Evolutionary conservation across 2,888 invertebrate species (phyloP).

Genomic region (Incurvaria masculella): DNA sequence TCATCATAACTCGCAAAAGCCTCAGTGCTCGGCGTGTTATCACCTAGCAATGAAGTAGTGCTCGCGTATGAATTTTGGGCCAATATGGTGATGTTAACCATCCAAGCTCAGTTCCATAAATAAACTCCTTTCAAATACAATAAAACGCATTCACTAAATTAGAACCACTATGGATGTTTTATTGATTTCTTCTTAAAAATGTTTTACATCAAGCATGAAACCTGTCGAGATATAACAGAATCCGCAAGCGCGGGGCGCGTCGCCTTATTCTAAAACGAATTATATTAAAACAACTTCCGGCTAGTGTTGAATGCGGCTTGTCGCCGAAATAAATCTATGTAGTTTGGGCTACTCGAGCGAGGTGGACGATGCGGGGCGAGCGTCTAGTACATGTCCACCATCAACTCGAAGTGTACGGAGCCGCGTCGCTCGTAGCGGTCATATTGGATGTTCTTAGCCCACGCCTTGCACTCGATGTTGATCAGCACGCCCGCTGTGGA

Average conservation of each 20-base stretch:
- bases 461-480: constrained; percentile 92
- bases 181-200: constrained; percentile 50
- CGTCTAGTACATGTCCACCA: constrained; percentile 49
- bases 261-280: constrained; percentile 54
- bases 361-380: constrained; percentile 19
- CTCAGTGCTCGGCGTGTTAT: too few species aligned
- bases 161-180: constrained; percentile 59
- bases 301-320: neutral
- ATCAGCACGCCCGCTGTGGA: constrained; percentile 77
- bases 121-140: too few species aligned
- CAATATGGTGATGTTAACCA: too few species aligned
- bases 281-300: constrained; percentile 27
- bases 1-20: too few species aligned
- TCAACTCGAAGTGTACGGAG: constrained; percentile 91
- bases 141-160: constrained; percentile 31
- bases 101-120: too few species aligned
- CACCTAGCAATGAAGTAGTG: too few species aligned
- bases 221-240: constrained; percentile 30
- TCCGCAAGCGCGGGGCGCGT: constrained; percentile 30
- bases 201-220: constrained; percentile 50
- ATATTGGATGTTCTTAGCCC: constrained; percentile 88
- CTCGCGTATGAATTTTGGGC: too few species aligned
- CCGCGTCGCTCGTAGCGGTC: constrained; percentile 87
- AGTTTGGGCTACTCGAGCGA: constrained; percentile 1
- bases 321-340: neutral